phyloP scores from a whole-genome alignment of 2,888 invertebrate genomes.

The Scrobipalpa costella region DNA sequence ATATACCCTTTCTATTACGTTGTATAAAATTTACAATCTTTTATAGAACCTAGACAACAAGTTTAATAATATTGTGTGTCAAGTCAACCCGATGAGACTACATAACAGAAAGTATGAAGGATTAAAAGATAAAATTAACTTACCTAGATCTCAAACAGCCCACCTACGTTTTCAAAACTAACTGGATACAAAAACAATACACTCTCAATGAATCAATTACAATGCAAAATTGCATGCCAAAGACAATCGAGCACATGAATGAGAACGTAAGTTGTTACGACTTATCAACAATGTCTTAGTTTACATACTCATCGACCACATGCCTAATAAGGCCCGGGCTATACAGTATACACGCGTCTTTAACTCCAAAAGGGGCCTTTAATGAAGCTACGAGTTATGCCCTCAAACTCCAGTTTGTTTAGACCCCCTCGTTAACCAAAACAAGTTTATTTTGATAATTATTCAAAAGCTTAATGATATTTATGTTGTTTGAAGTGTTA shows the following conservation, averaged over 20 bases:
- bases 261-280: neutral
- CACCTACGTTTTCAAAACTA: too few species aligned
- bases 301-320: conserved; percentile 15
- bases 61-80: too few species aligned
- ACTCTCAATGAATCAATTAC: neutral
- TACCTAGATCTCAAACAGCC: too few species aligned
- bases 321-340: conserved; percentile 7
- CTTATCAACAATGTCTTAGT: conserved; percentile 15
- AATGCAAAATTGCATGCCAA: neutral
- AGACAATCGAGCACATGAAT: conserved; percentile 5
- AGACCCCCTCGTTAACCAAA: conserved; percentile 21
- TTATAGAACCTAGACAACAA: too few species aligned
- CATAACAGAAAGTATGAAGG: too few species aligned
- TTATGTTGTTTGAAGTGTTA: conserved; percentile 23
- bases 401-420: conserved; percentile 16
- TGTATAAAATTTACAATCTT: too few species aligned
- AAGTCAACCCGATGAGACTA: too few species aligned
- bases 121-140: too few species aligned
- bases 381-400: conserved; percentile 20
- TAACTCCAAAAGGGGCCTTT: conserved; percentile 12
- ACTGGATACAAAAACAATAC: too few species aligned
- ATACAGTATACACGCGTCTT: conserved; percentile 8
- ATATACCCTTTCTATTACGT: too few species aligned
- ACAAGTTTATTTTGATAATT: conserved; percentile 25
- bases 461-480: conserved; percentile 23